Evolutionary conservation across 2,113 vertebrate species (phyloP), one percentile per base, ranked within the genome.

Genomic region (Actenoides hombroni): DNA sequence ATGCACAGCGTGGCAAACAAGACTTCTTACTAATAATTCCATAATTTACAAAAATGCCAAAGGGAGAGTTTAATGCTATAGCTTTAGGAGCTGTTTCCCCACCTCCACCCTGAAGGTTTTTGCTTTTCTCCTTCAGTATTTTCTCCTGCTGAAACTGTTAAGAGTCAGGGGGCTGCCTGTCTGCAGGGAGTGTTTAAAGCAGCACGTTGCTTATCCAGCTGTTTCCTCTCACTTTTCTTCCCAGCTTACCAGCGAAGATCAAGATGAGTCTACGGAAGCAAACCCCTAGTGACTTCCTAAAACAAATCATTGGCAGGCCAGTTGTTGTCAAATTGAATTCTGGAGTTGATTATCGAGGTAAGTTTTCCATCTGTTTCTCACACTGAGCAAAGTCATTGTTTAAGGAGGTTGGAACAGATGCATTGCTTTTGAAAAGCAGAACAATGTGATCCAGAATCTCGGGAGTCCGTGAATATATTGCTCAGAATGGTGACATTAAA

Each of bases 291-390:
- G 99, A 99, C 97, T 99, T 99, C 88, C 96, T 99, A 92, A 99
- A 99, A 98, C 99, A 99, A 97, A 99, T 99, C 73, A 99, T 99
- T n/a, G 99, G 99, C 61, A 98, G 99, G 89, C 99, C 99, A 28
- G 99, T 99, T 90, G 99, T 99, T 29, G 99, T 99, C 60, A 99
- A 99, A 92, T 98, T 99, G 82, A 99, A 99, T 97, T 99, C 99
- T 63, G 99, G 99, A 56, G 99, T 99, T 61, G 99, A 99, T 98
- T 99, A 99, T 97, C 98, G 99, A 99, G 99, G 99, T 99, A 97
- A 95, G 90, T 44, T 96, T 60, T 92, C 80, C 6, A 24, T 74
- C 78, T 76, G 78, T 44, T 37, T 91, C 53, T 23, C n/a, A 17
- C 29, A 24, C 11, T 8, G 11, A 87, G 20, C 40, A 19, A 54